A percentile compares a stretch with the other conserved stretches of the same genome.
These are phyloP conservation scores for Sciaenops ocellatus DNA, from an alignment of 2,797 vertebrate species.

Conservation along the genomic window DNA sequence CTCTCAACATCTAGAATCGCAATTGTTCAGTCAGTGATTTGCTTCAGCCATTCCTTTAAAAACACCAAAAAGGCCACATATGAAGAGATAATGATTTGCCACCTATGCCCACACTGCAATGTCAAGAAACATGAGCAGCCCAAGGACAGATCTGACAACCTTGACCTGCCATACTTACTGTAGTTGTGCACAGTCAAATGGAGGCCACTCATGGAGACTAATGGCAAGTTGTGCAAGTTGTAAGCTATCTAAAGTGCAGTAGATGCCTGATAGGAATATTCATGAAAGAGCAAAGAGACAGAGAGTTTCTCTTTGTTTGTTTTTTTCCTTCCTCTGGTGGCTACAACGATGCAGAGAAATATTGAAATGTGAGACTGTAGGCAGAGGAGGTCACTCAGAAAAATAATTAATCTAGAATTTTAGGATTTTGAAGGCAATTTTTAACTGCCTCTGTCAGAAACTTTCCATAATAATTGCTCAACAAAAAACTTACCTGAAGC, in stretches of 20 bases:
- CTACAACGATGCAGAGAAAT: not conserved
- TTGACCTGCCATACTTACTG: not conserved
- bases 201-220: slow-evolving; percentile 13
- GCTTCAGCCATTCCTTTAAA: too few species aligned
- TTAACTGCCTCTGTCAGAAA: slow-evolving; percentile 23
- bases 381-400: not conserved
- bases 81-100: not conserved
- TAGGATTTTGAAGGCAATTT: not conserved
- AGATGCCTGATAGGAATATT: slow-evolving; percentile 31
- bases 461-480: not conserved
- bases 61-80: not conserved
- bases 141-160: not conserved
- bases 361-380: not conserved
- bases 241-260: slow-evolving; percentile 10
- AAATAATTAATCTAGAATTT: not conserved
- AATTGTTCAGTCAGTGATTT: too few species aligned
- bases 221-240: slow-evolving; percentile 4
- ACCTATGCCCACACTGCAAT: too few species aligned
- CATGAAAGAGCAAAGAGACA: not conserved
- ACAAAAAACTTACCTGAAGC: slow-evolving; percentile 10
- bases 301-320: too few species aligned
- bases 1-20: too few species aligned
- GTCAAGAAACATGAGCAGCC: not conserved
- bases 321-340: not conserved
- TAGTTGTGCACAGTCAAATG: not conserved